Base-by-base conservation (phyloP, 2,888 invertebrate species). In the Sipha maydis region DNA sequence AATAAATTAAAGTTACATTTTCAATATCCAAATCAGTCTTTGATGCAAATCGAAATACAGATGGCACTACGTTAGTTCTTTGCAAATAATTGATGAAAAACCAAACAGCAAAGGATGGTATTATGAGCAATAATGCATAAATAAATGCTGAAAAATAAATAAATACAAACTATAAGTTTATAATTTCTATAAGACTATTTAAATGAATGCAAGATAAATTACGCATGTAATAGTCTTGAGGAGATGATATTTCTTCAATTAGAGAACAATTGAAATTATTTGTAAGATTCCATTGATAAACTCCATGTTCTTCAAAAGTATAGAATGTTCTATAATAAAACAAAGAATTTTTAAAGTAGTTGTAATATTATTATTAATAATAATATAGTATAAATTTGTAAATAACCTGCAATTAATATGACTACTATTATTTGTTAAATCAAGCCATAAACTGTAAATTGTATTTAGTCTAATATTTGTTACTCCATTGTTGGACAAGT, bases 271-370 rank as follows among this genome's bases (percentile, higher is more conserved):
- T 48, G 4, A 90, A 34, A 25, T 90, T 85, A 1, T 91, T 91
- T 83, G 88, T 76, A 82, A 92, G 90, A 90, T 92, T 92, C 92
- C 92, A 92, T 61, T 91, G 91, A 90, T 92, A 93, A 77, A 90
- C 90, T 14, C 92, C 92, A 90, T 92, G 91, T 89, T 93, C 92
- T 88, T 91, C 91, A 88, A 92, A 92, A 61, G 89, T 89, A 83
- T 91, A 91, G 0, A 90, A 90, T 28, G 89, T 90, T 54, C 92
- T 92, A 86, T 85, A 90, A 90, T 89, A 89, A 89, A 73, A 78
- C n/a, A 83, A 38, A 89, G 21, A 48, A n/a, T 2, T 9, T 48
- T 48, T 48, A 38, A n/a, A 56, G 19, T 28, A 31, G 34, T 14
- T 48, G 48, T 48, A 14, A 14, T 41, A 48, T 2, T 48, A 48